These are phyloP conservation scores for Horisme vitalbata DNA, from an alignment of 2,888 invertebrate species.

Conservation along the genomic window DNA sequence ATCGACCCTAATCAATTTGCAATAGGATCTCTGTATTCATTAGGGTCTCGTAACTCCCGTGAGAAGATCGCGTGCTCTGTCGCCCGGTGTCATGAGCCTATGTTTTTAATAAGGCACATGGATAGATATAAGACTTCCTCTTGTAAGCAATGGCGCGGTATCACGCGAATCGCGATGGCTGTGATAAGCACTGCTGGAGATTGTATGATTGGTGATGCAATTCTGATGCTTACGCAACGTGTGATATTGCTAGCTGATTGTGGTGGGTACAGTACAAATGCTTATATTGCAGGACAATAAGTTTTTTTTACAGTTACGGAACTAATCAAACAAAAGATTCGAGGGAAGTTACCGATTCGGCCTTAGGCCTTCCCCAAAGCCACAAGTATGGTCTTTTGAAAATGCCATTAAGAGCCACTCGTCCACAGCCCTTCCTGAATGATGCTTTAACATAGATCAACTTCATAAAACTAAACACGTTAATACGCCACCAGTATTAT, in stretches of 20 bases:
- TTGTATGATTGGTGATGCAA: slow-evolving; percentile 31
- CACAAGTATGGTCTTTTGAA: no score
- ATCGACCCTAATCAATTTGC: slow-evolving; percentile 15
- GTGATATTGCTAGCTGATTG: slow-evolving; percentile 21
- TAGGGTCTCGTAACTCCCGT: slow-evolving; percentile 27
- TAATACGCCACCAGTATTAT: no score
- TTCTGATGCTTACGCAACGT: slow-evolving; percentile 28
- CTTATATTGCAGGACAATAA: no score
- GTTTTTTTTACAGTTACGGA: no score
- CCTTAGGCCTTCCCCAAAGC: no score
- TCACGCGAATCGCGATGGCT: slow-evolving; percentile 33
- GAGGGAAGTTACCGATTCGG: no score
- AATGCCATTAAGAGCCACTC: no score
- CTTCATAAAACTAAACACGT: no score
- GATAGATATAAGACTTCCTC: slow-evolving; percentile 31
- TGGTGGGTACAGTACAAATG: neutral
- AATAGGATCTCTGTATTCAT: slow-evolving; percentile 22
- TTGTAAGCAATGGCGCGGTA: slow-evolving; percentile 31
- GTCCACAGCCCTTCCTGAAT: no score
- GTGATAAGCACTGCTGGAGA: slow-evolving; percentile 30
- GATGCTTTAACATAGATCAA: no score
- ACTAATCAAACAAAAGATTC: no score
- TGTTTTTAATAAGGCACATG: slow-evolving; percentile 18
- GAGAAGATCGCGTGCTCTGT: slow-evolving; percentile 34
- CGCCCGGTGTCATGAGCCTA: slow-evolving; percentile 23